These are phyloP conservation scores for Cherax destructor DNA, from an alignment of 1,140 invertebrate genomes.

Conservation along the genomic window DNA sequence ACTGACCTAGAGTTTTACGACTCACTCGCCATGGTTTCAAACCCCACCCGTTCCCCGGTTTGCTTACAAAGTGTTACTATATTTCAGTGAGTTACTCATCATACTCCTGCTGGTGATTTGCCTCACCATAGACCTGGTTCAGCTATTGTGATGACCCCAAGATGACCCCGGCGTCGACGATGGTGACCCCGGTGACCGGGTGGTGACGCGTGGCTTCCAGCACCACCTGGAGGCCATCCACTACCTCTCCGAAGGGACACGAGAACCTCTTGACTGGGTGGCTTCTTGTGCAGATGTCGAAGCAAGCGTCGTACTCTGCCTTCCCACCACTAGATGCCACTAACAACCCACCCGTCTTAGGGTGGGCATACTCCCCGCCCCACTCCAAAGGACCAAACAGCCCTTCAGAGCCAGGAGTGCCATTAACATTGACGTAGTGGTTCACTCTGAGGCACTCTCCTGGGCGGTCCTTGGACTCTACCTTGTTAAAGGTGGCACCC, in stretches of 20 bases:
- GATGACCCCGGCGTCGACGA: neutral
- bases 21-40: too few species aligned
- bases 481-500: conserved; percentile 15
- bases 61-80: too few species aligned
- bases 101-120: too few species aligned
- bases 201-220: neutral
- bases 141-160: neutral
- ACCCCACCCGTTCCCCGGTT: too few species aligned
- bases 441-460: conserved; percentile 37
- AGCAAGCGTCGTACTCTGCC: conserved; percentile 25
- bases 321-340: conserved; percentile 30
- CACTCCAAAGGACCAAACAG: neutral
- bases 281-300: conserved; percentile 42
- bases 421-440: conserved; percentile 6
- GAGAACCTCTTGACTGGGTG: conserved; percentile 22
- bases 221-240: conserved; percentile 15
- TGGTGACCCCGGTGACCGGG: neutral
- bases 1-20: too few species aligned
- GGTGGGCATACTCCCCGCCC: neutral
- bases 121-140: neutral
- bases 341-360: conserved; percentile 31
- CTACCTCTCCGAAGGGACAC: conserved; percentile 47
- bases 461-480: conserved; percentile 22
- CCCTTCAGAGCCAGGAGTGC: neutral
- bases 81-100: too few species aligned